Conservation (phyloP, 2,113 vertebrate genomes). For the Protomyctophum bolini region DNA sequence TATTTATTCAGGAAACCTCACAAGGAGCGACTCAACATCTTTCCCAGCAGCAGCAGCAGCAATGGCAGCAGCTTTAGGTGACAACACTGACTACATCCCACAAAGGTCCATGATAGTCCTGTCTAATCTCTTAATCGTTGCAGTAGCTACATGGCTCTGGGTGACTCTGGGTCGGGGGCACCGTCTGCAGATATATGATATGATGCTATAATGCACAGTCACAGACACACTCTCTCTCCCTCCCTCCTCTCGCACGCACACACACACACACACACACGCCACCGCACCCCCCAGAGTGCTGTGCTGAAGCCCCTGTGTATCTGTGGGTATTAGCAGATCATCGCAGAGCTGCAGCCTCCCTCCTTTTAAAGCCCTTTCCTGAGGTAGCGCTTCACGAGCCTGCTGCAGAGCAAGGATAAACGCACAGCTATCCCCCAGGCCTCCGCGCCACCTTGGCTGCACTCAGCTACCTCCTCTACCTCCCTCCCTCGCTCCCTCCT, state of each 20-base stretch:
- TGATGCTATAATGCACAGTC: slow-evolving; percentile 46
- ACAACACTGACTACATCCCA: slow-evolving; percentile 49
- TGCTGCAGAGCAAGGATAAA: slow-evolving; percentile 79
- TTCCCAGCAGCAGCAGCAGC: neutral
- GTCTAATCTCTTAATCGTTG: slow-evolving; percentile 76
- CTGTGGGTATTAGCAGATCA: no score
- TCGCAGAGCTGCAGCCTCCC: no score
- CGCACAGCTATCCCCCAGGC: slow-evolving; percentile 66
- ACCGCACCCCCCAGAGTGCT: no score
- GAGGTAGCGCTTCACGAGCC: no score
- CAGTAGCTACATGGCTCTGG: slow-evolving; percentile 59
- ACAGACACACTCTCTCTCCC: neutral
- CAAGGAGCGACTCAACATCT: slow-evolving; percentile 40
- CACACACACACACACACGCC: no score
- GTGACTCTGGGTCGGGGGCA: slow-evolving; percentile 47
- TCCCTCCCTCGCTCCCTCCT: slow-evolving; percentile 43
- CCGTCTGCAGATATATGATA: slow-evolving; percentile 61
- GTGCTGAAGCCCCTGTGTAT: no score
- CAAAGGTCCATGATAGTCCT: slow-evolving; percentile 55
- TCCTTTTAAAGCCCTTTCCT: no score
- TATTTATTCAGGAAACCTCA: slow-evolving; percentile 67
- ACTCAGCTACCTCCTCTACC: slow-evolving; percentile 46
- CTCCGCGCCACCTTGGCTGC: slow-evolving; percentile 56
- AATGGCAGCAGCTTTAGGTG: slow-evolving; percentile 57
- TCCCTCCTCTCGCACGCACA: slow-evolving; percentile 48